Conservation (phyloP, 2,113 vertebrate species). For the Cacatua alba region DNA sequence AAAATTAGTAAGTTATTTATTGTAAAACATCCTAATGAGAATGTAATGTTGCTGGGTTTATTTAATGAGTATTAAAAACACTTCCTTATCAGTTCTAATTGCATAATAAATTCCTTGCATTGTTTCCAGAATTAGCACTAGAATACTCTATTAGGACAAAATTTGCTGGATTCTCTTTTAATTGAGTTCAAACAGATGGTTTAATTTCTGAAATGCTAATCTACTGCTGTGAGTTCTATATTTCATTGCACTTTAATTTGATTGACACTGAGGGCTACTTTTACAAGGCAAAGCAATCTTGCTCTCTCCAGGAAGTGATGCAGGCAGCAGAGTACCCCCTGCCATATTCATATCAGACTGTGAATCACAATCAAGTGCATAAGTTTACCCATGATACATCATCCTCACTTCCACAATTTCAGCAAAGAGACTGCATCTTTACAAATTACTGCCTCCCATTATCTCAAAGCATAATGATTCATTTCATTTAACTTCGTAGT, state of each 20-base stretch:
- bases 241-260: slow-evolving; percentile 49
- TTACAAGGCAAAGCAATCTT: slow-evolving; percentile 35
- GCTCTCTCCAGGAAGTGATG: not conserved
- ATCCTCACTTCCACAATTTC: not conserved
- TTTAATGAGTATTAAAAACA: slow-evolving; percentile 47
- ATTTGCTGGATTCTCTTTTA: slow-evolving; percentile 31
- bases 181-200: slow-evolving; percentile 57
- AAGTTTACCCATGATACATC: not conserved
- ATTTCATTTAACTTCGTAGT: not conserved
- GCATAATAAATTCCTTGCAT: slow-evolving; percentile 33
- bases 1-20: slow-evolving; percentile 53
- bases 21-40: slow-evolving; percentile 4
- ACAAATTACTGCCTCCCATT: not conserved
- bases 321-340: not conserved
- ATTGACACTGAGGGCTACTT: slow-evolving; percentile 3
- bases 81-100: slow-evolving; percentile 57
- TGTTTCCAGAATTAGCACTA: slow-evolving; percentile 49
- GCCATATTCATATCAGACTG: not conserved
- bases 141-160: slow-evolving; percentile 29
- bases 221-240: slow-evolving; percentile 31
- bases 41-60: slow-evolving; percentile 2
- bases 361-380: not conserved
- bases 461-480: not conserved
- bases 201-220: slow-evolving; percentile 60
- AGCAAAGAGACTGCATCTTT: not conserved